Conservation (phyloP, 2,888 invertebrate species). For the Zele albiditarsus region DNA sequence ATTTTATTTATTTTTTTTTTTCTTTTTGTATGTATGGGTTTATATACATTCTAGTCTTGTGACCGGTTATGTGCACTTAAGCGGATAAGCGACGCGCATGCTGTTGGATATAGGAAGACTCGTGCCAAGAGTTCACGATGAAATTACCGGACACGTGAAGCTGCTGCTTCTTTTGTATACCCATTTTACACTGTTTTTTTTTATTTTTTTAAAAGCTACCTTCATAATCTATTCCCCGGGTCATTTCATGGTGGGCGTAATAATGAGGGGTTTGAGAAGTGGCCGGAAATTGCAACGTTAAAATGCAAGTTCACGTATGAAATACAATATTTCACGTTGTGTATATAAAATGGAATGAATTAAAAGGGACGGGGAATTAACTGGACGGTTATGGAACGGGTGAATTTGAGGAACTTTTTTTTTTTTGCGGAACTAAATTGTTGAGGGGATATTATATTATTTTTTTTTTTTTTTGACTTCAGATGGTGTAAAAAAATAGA, state of each 20-base stretch:
- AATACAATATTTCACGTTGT: background rate
- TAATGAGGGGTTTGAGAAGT: background rate
- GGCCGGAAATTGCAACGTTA: slow-evolving; percentile 7
- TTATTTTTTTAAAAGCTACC: background rate
- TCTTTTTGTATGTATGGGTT: background rate
- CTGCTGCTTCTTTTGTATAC: slow-evolving; percentile 32
- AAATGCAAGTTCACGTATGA: slow-evolving; percentile 4
- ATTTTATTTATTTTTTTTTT: background rate
- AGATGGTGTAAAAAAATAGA: no score
- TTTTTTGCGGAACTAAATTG: no score
- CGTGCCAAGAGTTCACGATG: slow-evolving; percentile 33
- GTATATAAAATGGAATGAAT: background rate
- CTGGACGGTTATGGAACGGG: no score
- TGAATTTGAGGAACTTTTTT: no score
- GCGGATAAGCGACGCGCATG: slow-evolving; percentile 31
- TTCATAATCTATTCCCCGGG: background rate
- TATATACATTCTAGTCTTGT: background rate
- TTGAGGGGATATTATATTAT: no score
- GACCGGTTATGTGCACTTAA: slow-evolving; percentile 40
- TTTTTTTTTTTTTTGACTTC: no score
- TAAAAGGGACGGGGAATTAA: no score
- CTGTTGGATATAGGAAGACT: slow-evolving; percentile 29
- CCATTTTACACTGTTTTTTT: background rate
- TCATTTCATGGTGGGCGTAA: background rate
- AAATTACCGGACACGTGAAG: slow-evolving; percentile 24